phyloP scores from a whole-genome alignment of 2,888 invertebrate genomes.

The Enchytraeus crypticus region DNA sequence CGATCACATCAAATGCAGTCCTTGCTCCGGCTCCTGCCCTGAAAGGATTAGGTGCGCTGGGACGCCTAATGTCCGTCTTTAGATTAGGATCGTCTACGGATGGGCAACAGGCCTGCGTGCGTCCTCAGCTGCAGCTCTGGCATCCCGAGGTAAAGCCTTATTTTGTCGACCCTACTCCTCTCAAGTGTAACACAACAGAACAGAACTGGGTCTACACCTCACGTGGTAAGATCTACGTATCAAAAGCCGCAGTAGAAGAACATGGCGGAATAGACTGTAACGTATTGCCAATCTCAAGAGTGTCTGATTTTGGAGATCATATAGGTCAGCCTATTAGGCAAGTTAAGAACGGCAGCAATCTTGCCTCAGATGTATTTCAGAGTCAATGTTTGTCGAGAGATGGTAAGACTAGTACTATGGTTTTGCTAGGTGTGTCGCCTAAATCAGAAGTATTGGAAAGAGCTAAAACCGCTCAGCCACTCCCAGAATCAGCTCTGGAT shows the following conservation, averaged over 20 bases:
- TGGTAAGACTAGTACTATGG: slow-evolving; percentile 56
- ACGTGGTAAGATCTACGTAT: slow-evolving; percentile 57
- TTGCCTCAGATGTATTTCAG: slow-evolving; percentile 19
- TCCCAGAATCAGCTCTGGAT: slow-evolving; percentile 1
- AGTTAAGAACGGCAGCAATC: slow-evolving; percentile 8
- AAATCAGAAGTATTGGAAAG: slow-evolving; percentile 3
- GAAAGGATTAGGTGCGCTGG: too few relatives aligned
- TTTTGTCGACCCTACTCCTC: slow-evolving; percentile 57
- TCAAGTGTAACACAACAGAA: slow-evolving; percentile 57
- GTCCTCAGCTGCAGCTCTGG: slow-evolving; percentile 60
- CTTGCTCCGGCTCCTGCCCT: too few relatives aligned
- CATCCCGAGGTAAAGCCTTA: slow-evolving; percentile 68
- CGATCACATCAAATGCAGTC: too few relatives aligned
- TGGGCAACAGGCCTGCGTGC: slow-evolving; percentile 58
- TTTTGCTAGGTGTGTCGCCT: slow-evolving; percentile 55
- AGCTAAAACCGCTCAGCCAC: too few relatives aligned
- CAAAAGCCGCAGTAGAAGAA: slow-evolving; percentile 49
- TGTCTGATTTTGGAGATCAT: slow-evolving; percentile 21
- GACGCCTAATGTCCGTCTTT: too few relatives aligned
- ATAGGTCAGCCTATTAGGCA: too few relatives aligned
- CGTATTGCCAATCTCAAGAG: slow-evolving; percentile 52
- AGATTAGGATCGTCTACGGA: too few relatives aligned
- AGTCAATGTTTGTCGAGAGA: slow-evolving; percentile 26
- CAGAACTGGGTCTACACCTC: slow-evolving; percentile 70
- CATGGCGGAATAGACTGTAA: slow-evolving; percentile 52